Conservation (phyloP, 2,113 vertebrate species). For the Furnarius figulus region DNA sequence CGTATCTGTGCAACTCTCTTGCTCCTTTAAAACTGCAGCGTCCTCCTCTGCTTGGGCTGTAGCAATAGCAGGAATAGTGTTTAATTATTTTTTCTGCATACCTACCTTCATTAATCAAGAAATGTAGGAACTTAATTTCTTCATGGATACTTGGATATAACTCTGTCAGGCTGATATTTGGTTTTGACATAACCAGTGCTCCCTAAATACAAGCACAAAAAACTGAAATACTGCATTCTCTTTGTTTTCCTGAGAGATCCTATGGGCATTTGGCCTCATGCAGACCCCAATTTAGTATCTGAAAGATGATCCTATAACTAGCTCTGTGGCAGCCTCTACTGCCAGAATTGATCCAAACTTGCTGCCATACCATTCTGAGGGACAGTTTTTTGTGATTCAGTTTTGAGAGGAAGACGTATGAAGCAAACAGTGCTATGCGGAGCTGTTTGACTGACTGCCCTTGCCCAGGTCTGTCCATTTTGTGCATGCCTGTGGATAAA, state of each 20-base stretch:
- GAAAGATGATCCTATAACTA: not conserved
- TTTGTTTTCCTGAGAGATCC: not conserved
- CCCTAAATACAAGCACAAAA: not conserved
- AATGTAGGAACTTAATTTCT: not conserved
- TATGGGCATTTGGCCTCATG: not conserved
- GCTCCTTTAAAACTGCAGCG: not conserved
- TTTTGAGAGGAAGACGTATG: not conserved
- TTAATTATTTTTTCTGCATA: not conserved
- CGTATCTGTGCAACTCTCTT: not conserved
- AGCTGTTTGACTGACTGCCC: not conserved
- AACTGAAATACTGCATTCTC: not conserved
- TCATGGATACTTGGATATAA: not conserved
- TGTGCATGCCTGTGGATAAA: not conserved
- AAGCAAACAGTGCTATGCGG: not conserved
- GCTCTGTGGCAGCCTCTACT: not conserved
- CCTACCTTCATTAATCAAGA: not conserved
- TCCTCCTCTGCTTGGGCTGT: not conserved
- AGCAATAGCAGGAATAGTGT: not conserved
- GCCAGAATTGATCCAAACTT: not conserved
- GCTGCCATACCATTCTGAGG: rapidly evolving
- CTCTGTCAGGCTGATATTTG: not conserved
- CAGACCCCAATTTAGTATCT: not conserved
- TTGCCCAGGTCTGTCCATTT: not conserved
- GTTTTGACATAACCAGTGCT: not conserved
- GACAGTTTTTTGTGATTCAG: not conserved